Conservation (phyloP, 2,888 invertebrate species). For the Eupithecia pulchellata region DNA sequence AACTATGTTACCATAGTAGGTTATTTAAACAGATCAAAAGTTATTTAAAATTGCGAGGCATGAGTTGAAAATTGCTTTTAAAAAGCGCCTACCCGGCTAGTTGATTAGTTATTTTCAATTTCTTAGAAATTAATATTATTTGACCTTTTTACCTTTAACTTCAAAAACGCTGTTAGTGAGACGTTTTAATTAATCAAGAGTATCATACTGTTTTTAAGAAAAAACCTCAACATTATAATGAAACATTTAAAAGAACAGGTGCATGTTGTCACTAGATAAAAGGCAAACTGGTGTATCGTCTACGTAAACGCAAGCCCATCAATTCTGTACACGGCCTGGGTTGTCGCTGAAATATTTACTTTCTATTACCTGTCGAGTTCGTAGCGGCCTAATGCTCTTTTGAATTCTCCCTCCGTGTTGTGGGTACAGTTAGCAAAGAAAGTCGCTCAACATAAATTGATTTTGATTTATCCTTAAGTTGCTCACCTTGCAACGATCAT, state of each 20-base stretch:
- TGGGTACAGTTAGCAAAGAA: neutral
- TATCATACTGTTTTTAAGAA: neutral
- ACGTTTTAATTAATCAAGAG: neutral
- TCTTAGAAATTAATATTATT: neutral
- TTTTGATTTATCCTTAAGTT: neutral
- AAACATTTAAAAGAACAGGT: neutral
- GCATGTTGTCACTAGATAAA: slow-evolving; percentile 30
- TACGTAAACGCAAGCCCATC: slow-evolving; percentile 34
- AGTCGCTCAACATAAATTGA: neutral
- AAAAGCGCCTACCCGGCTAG: too few species aligned
- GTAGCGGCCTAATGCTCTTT: slow-evolving; percentile 38
- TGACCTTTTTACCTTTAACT: neutral
- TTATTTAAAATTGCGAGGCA: neutral
- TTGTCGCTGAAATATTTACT: slow-evolving; percentile 63
- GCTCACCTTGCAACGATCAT: neutral
- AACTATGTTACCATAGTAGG: neutral
- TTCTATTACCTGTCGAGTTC: slow-evolving; percentile 61
- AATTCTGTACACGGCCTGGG: slow-evolving; percentile 41
- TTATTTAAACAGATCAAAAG: neutral
- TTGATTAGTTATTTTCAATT: neutral
- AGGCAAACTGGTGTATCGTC: slow-evolving; percentile 42
- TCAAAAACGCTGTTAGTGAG: neutral
- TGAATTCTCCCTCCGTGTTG: slow-evolving; percentile 39
- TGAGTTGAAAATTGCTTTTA: too few species aligned
- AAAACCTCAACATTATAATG: neutral